A percentile compares a stretch with the other conserved stretches of the same genome.
Evolutionary conservation across 2,113 vertebrate genomes (phyloP).

Genomic region (Dipodomys merriami): DNA sequence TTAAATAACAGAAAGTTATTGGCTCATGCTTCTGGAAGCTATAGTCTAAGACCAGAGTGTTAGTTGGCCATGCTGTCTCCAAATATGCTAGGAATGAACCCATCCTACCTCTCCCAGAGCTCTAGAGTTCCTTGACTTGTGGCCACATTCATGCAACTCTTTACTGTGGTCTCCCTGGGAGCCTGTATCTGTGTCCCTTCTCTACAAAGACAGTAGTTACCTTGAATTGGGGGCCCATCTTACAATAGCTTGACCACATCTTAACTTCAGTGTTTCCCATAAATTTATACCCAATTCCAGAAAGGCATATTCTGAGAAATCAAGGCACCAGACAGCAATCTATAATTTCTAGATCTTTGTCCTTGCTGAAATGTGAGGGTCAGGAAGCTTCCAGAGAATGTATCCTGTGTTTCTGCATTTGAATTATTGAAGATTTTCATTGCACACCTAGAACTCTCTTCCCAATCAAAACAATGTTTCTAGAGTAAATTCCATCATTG

Average conservation of each 20-base stretch:
- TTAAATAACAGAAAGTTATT: background rate
- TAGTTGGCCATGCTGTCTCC: background rate
- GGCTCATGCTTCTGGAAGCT: background rate
- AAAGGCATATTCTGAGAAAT: background rate
- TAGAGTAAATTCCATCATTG: background rate
- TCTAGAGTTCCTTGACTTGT: background rate
- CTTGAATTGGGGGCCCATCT: background rate
- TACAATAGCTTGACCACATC: background rate
- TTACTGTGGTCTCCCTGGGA: background rate
- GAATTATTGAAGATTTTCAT: slow-evolving; percentile 22
- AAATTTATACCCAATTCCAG: background rate
- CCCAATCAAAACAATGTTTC: background rate
- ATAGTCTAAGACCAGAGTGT: background rate
- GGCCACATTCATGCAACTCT: fast-evolving
- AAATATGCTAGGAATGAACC: background rate
- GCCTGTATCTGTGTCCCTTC: background rate
- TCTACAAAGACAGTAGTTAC: background rate
- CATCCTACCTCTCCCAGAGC: background rate
- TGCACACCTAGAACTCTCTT: background rate
- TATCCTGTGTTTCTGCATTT: background rate
- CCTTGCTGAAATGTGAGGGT: background rate
- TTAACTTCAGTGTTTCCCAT: background rate
- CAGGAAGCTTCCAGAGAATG: background rate
- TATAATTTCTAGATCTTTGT: background rate
- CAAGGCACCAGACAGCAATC: background rate